phyloP scores from a whole-genome alignment of 23 tunicate genomes.

The Trididemnum nubilum region DNA sequence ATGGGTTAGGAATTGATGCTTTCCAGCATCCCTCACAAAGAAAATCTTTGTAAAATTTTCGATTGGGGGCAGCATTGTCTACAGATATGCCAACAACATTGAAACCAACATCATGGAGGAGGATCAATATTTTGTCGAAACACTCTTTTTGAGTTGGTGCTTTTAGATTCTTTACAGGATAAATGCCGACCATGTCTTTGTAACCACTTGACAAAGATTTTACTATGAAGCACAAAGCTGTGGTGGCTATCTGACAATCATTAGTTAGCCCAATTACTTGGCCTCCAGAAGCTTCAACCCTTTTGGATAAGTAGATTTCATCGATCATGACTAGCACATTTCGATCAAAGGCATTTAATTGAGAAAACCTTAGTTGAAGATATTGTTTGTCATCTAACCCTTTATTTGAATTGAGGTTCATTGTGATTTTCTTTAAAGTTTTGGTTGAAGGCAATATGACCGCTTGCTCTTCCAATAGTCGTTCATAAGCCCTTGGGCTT shows the following conservation, averaged over 20 bases:
- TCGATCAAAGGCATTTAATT: slow-evolving; percentile 28
- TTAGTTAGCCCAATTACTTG: slow-evolving; percentile 13
- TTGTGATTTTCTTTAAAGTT: slow-evolving; percentile 25
- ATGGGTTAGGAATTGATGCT: not conserved
- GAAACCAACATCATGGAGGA: slow-evolving; percentile 9
- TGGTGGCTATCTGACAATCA: not conserved
- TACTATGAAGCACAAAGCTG: not conserved
- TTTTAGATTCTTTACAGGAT: slow-evolving; percentile 12
- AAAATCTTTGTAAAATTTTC: slow-evolving; percentile 24
- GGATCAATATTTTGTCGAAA: slow-evolving; percentile 16
- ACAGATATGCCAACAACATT: slow-evolving; percentile 17
- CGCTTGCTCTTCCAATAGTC: slow-evolving; percentile 24
- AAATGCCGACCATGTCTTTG: slow-evolving; percentile 23
- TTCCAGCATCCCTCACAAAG: slow-evolving; percentile 26
- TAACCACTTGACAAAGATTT: slow-evolving; percentile 5
- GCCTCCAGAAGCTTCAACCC: slow-evolving; percentile 13
- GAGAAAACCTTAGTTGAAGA: slow-evolving; percentile 11
- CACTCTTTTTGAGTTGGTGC: slow-evolving; percentile 23
- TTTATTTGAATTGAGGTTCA: slow-evolving; percentile 2
- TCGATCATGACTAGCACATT: slow-evolving; percentile 16
- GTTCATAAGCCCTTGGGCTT: slow-evolving; percentile 22
- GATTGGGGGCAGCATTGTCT: slow-evolving; percentile 20
- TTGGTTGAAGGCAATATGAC: slow-evolving; percentile 22
- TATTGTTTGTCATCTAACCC: slow-evolving; percentile 16
- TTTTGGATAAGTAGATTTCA: slow-evolving; percentile 24